Evolutionary conservation across 1,140 invertebrate genomes (phyloP), one percentile per base, ranked within the genome.

Genomic region (Proctacanthus coquilletti): DNA sequence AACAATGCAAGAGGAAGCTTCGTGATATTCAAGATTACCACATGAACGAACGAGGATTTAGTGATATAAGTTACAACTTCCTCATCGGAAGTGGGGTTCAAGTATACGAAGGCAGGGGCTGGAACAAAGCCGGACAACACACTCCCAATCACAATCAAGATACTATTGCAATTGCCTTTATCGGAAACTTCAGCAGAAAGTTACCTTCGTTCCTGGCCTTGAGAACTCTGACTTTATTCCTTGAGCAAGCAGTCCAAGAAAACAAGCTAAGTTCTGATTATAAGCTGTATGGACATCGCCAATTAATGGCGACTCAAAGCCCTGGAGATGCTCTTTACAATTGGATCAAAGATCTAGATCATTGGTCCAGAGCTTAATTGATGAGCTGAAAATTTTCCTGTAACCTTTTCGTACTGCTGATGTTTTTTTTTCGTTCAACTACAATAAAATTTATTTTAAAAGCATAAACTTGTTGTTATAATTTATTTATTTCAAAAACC

Each of bases 101-200:
- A 6, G 63, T 66, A 8, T 77, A 74, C 45, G 66, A 68, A 48
- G 75, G 70, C 0, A 56, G 75, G 27, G 73, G 71, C 14, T 77
- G 72, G 71, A 56, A 63, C n/a, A 41, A 39, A 3, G 49, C 62
- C 10, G 74, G 74, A 0, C 63, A 71, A 2, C 72, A 76, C 44
- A 63, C 71, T 0, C 44, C 48, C 1, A 45, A 51, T 3, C 68
- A 68, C 44, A 76, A 77, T 45, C 36, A 41, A 6, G 57, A 51
- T 14, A 66, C 68, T 33, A 56, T 74, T 27, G 77, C 74, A 21
- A 72, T 83, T 29, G 71, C 67, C 3, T 71, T 83, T 37, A 72
- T 85, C 38, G 81, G 82, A 0, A 71, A 66, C 3, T 77, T 71
- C 39, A 68, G 61, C 31, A 55, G 45, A 39, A 38, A 40, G 23